These are phyloP conservation scores for Drosophila gaucha DNA, from an alignment of 2,888 invertebrate species.

Conservation along the genomic window DNA sequence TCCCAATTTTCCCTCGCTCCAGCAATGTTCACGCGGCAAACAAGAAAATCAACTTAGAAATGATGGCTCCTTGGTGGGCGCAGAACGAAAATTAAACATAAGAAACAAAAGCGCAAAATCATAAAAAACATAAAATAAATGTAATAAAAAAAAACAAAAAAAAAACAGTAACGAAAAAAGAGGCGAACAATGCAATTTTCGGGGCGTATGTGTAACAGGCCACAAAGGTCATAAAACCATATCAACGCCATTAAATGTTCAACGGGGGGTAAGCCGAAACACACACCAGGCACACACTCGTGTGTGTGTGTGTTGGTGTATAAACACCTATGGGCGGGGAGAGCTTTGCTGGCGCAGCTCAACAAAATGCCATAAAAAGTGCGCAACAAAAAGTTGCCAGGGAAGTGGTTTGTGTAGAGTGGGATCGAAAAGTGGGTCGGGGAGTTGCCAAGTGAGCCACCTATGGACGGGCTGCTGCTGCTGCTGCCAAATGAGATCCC, in stretches of 20 bases:
- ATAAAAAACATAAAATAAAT: slow-evolving; percentile 79
- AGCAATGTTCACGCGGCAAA: slow-evolving; percentile 32
- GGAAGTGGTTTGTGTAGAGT: background rate
- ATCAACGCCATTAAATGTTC: slow-evolving; percentile 82
- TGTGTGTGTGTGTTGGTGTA: slow-evolving; percentile 25
- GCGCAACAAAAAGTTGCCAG: slow-evolving; percentile 65
- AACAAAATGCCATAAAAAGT: slow-evolving; percentile 72
- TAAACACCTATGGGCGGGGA: slow-evolving; percentile 58
- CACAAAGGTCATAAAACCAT: slow-evolving; percentile 83
- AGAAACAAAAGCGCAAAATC: slow-evolving; percentile 65
- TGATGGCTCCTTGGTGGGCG: slow-evolving; percentile 78
- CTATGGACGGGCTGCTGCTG: slow-evolving; percentile 4
- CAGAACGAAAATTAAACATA: slow-evolving; percentile 57
- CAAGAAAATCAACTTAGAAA: slow-evolving; percentile 83
- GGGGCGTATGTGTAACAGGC: slow-evolving; percentile 80
- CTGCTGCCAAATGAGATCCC: slow-evolving; percentile 55
- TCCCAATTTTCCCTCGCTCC: background rate
- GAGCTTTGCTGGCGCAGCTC: slow-evolving; percentile 44
- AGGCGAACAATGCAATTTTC: slow-evolving; percentile 77
- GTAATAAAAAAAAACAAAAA: slow-evolving; percentile 70
- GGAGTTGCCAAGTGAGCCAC: slow-evolving; percentile 8
- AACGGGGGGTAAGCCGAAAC: slow-evolving; percentile 59
- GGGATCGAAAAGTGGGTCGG: slow-evolving; percentile 7
- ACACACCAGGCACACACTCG: slow-evolving; percentile 7
- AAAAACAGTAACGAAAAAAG: slow-evolving; percentile 33